phyloP scores from a whole-genome alignment of 2,113 vertebrate species.

The Danio rerio region DNA sequence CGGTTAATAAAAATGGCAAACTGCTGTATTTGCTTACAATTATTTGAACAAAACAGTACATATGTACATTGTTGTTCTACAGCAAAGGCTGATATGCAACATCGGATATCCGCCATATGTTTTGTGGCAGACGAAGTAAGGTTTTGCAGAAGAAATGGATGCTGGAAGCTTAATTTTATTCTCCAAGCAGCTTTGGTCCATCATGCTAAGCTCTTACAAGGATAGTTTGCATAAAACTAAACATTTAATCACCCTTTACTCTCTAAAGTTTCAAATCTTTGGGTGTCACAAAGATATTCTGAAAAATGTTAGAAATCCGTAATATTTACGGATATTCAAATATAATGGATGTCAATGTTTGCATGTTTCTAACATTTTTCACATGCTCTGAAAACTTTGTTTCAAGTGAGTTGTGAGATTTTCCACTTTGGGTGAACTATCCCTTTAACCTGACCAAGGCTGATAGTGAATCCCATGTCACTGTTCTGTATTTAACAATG shows the following conservation, averaged over 20 bases:
- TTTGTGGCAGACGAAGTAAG: not conserved
- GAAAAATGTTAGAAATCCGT: too few species aligned
- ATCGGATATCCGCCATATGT: not conserved
- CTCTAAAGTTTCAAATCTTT: too few species aligned
- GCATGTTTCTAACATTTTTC: too few species aligned
- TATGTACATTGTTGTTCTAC: not conserved
- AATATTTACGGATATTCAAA: too few species aligned
- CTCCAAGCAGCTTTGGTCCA: not conserved
- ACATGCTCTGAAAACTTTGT: too few species aligned
- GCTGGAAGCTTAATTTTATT: too few species aligned
- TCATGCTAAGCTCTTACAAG: not conserved
- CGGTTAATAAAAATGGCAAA: conserved; percentile 22
- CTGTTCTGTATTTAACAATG: conserved; percentile 43
- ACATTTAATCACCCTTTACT: too few species aligned
- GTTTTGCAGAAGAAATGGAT: not conserved
- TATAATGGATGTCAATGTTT: too few species aligned
- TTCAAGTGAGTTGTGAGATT: too few species aligned
- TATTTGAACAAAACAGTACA: not conserved
- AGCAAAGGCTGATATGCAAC: not conserved
- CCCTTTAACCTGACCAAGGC: not conserved
- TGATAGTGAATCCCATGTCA: not conserved
- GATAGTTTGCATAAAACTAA: too few species aligned
- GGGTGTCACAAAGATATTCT: too few species aligned
- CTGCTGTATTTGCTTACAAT: not conserved
- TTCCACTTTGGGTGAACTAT: too few species aligned